Conservation (phyloP, 2,888 invertebrate genomes). For the Drosophila fulvimacula region DNA sequence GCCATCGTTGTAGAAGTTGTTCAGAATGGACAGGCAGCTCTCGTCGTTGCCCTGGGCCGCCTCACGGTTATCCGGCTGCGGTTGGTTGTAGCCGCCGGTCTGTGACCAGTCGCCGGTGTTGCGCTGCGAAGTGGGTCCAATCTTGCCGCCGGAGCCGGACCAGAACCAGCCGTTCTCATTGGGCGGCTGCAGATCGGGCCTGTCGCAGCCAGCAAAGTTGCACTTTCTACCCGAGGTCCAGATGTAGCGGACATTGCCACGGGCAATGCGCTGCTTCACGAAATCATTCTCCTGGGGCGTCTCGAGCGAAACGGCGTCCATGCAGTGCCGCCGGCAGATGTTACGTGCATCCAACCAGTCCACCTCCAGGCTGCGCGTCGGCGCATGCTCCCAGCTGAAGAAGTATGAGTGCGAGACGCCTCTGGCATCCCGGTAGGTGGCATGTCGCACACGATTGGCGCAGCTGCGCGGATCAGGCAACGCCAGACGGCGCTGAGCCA, state of each 20-base stretch:
- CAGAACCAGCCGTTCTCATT: conserved; percentile 97
- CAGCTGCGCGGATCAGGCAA: conserved; percentile 95
- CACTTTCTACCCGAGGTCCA: conserved; percentile 97
- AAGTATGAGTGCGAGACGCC: conserved; percentile 96
- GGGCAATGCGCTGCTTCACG: conserved; percentile 93
- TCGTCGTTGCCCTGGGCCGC: conserved; percentile 96
- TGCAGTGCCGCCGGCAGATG: conserved; percentile 95
- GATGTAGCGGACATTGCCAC: conserved; percentile 92
- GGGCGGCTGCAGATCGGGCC: conserved; percentile 92
- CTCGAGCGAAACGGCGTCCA: conserved; percentile 96
- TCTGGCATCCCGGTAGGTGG: conserved; percentile 94
- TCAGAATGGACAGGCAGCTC: conserved; percentile 94
- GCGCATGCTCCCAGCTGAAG: conserved; percentile 96
- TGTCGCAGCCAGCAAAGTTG: conserved; percentile 95
- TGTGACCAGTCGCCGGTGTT: conserved; percentile 96
- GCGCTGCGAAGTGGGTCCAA: conserved; percentile 94
- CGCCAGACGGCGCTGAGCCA: conserved; percentile 93
- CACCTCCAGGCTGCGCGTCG: conserved; percentile 92
- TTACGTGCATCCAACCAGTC: conserved; percentile 96
- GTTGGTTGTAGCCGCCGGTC: conserved; percentile 94
- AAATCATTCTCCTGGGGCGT: conserved; percentile 96
- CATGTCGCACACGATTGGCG: conserved; percentile 94
- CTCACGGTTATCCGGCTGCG: conserved; percentile 96
- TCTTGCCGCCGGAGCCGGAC: conserved; percentile 96
- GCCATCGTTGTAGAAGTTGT: conserved; percentile 96